These are phyloP conservation scores for Brachirus orientalis DNA, from an alignment of 2,113 vertebrate species.

Conservation along the genomic window DNA sequence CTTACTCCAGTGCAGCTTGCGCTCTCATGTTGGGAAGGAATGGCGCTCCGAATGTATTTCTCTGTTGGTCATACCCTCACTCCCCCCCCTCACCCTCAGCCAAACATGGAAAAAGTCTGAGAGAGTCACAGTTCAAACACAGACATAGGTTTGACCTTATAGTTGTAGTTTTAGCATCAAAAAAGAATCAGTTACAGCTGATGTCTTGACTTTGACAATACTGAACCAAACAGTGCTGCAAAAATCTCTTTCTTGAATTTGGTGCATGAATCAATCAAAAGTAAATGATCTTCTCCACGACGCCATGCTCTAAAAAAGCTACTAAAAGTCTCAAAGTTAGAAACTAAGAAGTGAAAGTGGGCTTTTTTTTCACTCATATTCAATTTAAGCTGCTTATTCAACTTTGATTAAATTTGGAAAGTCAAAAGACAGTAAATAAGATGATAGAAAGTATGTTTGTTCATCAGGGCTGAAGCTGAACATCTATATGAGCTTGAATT, in stretches of 20 bases:
- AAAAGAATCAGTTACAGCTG: too few relatives aligned
- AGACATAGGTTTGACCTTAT: conserved; percentile 14
- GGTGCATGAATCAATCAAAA: too few relatives aligned
- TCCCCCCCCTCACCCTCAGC: too few relatives aligned
- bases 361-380: neutral
- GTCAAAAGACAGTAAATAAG: too few relatives aligned
- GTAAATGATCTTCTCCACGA: too few relatives aligned
- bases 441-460: neutral
- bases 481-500: neutral
- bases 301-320: too few relatives aligned
- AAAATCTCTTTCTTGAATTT: neutral
- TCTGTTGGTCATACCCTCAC: conserved; percentile 9
- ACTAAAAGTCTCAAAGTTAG: neutral
- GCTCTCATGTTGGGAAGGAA: conserved; percentile 62
- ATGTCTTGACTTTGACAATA: too few relatives aligned
- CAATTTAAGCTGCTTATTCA: conserved; percentile 46
- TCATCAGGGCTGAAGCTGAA: conserved; percentile 2
- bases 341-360: too few relatives aligned
- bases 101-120: neutral
- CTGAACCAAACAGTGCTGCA: neutral
- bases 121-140: neutral
- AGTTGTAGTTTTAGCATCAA: conserved; percentile 5
- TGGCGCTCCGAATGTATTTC: conserved; percentile 63
- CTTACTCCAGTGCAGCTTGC: conserved; percentile 77
- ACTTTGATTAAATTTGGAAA: conserved; percentile 2